phyloP scores from a whole-genome alignment of 2,113 vertebrate genomes.

The Terrapene triunguis region DNA sequence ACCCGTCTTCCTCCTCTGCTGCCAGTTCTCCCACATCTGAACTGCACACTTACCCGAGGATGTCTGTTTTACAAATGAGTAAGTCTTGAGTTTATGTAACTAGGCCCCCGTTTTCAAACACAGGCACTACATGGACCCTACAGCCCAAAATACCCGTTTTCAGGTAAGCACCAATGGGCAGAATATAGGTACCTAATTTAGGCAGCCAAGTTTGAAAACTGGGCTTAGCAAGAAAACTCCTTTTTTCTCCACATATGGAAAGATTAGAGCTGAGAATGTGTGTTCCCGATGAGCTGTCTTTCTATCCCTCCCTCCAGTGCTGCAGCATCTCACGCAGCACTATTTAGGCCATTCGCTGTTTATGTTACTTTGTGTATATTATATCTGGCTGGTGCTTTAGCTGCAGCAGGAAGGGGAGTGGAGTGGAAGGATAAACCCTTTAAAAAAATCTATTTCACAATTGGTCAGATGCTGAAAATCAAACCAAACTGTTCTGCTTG shows the following conservation, averaged over 20 bases:
- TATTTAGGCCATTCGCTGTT: background rate
- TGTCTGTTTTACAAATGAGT: rapidly evolving
- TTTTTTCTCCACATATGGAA: background rate
- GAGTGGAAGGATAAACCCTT: background rate
- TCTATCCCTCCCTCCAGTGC: rapidly evolving
- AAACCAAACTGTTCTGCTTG: background rate
- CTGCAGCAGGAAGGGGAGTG: background rate
- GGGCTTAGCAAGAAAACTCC: background rate
- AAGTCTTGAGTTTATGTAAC: background rate
- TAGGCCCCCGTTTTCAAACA: rapidly evolving
- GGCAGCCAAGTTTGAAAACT: background rate
- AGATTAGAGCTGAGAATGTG: background rate
- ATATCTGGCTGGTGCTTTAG: background rate
- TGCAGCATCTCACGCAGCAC: background rate
- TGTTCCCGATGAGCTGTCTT: background rate
- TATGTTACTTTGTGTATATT: background rate
- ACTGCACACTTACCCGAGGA: background rate
- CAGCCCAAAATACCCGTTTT: background rate
- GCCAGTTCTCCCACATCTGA: background rate
- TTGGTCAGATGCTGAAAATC: background rate
- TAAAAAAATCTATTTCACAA: background rate
- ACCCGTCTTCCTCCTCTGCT: rapidly evolving
- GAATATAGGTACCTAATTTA: background rate
- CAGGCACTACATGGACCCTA: background rate
- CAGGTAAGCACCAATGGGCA: background rate